Base-by-base conservation (phyloP, 2,888 invertebrate species). In the Megaustenia siamemsis region DNA sequence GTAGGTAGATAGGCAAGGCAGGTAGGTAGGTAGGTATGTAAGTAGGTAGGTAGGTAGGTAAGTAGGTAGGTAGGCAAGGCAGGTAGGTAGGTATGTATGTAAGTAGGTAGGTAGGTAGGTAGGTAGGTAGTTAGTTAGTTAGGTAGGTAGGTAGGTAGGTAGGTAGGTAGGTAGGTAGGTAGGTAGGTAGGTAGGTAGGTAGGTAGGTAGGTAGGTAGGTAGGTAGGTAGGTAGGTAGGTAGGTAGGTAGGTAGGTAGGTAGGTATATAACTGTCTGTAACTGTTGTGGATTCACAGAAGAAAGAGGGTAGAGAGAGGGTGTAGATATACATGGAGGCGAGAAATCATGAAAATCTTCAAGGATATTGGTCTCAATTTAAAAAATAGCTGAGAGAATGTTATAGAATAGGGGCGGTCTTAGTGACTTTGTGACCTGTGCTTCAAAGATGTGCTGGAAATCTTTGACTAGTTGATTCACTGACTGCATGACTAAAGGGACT, bases 71-170 rank as follows among this genome's bases (percentile, higher is more conserved):
- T 12, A 53, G 53, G 40, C n/a, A n/a, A 77, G 53, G n/a, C 18
- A 77, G 77, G 40, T 4, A 53, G 38, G 28, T 35, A 60, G 53
- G 15, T 8, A 77, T 4, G 40, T 12, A 53, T 28, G 40, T 38
- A 78, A 40, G 32, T 15, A 60, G 38, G 63, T 24, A 38, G 63
- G 49, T 35, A 78, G 63, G n/a, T 24, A 78, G 78, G 49, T n/a
- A 38, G 32, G 40, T 53, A 32, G 24, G 53, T 18, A 28, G 40
- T 3, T 21, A 45, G 45, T 12, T 28, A 35, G 40, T 28, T 32
- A 53, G 40, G 32, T 10, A 32, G 6, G 75, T 5, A 8, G 35
- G 28, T 63, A 56, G 56, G 24, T 40, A 38, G 56, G 63, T 63
- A n/a, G 38, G 40, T 63, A 35, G 56, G 40, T 40, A 24, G 40